Conservation (phyloP, 2,888 invertebrate genomes). For the Frankliniella intonsa region DNA sequence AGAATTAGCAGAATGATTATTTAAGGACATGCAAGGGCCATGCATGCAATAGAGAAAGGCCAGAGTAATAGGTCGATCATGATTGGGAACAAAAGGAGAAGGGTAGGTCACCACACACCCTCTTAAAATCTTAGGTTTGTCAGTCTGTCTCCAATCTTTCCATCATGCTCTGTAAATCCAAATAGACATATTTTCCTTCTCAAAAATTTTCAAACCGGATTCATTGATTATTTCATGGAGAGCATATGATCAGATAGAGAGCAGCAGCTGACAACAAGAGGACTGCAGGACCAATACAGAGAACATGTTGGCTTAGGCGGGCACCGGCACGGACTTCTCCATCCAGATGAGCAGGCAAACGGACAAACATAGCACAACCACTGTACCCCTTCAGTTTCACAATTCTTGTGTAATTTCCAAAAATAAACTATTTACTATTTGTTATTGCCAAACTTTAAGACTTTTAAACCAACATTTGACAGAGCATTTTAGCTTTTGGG, state of each 20-base stretch:
- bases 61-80: not conserved
- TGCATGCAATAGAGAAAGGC: not conserved
- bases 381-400: not conserved
- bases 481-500: too few species aligned
- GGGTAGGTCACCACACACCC: conserved; percentile 7
- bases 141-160: not conserved
- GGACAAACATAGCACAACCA: conserved; percentile 16
- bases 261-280: not conserved
- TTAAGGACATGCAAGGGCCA: conserved; percentile 1
- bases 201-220: too few species aligned
- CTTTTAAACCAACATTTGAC: too few species aligned
- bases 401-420: not conserved
- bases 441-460: not conserved
- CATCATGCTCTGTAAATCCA: not conserved
- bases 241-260: not conserved
- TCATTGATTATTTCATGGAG: not conserved
- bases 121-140: not conserved
- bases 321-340: conserved; percentile 16
- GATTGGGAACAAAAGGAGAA: not conserved
- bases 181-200: not conserved
- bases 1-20: not conserved
- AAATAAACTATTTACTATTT: not conserved
- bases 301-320: not conserved
- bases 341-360: conserved; percentile 15
- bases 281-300: conserved; percentile 4